Evolutionary conservation across 2,113 vertebrate genomes (phyloP).

Genomic region (Cyanoramphus novaezelandiae): DNA sequence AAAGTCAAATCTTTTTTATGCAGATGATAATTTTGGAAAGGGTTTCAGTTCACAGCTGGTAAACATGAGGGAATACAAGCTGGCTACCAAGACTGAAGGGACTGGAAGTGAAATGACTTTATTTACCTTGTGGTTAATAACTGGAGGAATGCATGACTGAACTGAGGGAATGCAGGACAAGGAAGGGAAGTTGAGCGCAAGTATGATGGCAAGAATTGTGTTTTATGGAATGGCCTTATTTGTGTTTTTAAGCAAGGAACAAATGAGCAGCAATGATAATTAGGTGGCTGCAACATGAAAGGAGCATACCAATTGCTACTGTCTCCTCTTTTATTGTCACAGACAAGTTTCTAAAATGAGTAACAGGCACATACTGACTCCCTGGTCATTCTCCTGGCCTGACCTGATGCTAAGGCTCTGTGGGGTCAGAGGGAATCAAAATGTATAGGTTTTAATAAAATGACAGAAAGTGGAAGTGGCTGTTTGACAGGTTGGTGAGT

Average conservation of each 20-base stretch:
- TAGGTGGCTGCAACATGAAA: neutral
- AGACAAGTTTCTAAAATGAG: neutral
- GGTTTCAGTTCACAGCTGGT: neutral
- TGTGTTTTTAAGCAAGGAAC: neutral
- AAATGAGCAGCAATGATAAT: neutral
- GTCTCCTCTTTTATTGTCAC: neutral
- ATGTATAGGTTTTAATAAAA: neutral
- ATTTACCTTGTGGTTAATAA: neutral
- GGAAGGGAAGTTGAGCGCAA: neutral
- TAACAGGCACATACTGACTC: neutral
- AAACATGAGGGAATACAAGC: neutral
- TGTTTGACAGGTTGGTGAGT: conserved; percentile 12
- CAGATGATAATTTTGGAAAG: neutral
- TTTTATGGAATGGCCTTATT: neutral
- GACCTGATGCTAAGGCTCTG: neutral
- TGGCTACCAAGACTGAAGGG: neutral
- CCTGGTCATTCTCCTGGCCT: neutral
- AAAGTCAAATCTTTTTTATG: neutral
- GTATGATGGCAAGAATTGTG: neutral
- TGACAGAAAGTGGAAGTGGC: neutral
- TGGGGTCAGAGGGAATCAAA: neutral
- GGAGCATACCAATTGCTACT: neutral
- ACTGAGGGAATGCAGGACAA: neutral
- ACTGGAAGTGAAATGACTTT: neutral
- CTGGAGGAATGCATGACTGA: neutral